Conservation (phyloP, 2,113 vertebrate species). For the Plecotus auritus region DNA sequence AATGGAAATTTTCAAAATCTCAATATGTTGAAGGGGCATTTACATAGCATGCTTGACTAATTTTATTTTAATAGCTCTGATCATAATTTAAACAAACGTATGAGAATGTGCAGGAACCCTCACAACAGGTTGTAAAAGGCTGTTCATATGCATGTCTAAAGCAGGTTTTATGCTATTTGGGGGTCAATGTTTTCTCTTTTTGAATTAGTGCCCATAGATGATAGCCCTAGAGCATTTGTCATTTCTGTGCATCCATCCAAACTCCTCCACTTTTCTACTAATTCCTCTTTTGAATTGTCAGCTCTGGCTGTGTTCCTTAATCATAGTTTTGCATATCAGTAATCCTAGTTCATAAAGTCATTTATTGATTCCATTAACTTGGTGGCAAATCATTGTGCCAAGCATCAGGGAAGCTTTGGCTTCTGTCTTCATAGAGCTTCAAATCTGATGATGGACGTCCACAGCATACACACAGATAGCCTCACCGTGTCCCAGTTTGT, state of each 20-base stretch:
- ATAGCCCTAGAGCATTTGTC: background rate
- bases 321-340: background rate
- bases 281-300: background rate
- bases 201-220: background rate
- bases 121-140: background rate
- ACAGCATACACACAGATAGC: too few species aligned
- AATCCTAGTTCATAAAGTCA: background rate
- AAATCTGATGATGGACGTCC: background rate
- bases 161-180: background rate
- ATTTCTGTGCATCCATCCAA: background rate
- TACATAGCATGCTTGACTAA: conserved; percentile 53
- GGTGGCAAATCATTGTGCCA: too few species aligned
- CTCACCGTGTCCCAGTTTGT: rapidly evolving
- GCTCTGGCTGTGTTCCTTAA: background rate
- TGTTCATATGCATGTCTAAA: background rate
- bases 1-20: conserved; percentile 56
- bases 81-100: conserved; percentile 46
- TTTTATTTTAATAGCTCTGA: conserved; percentile 63
- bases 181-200: background rate
- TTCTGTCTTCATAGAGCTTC: background rate
- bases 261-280: background rate
- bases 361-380: background rate
- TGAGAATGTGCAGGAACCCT: background rate
- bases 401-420: rapidly evolving
- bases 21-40: conserved; percentile 63